These are phyloP conservation scores for Adelges cooleyi DNA, from an alignment of 1,140 invertebrate genomes.

Conservation along the genomic window DNA sequence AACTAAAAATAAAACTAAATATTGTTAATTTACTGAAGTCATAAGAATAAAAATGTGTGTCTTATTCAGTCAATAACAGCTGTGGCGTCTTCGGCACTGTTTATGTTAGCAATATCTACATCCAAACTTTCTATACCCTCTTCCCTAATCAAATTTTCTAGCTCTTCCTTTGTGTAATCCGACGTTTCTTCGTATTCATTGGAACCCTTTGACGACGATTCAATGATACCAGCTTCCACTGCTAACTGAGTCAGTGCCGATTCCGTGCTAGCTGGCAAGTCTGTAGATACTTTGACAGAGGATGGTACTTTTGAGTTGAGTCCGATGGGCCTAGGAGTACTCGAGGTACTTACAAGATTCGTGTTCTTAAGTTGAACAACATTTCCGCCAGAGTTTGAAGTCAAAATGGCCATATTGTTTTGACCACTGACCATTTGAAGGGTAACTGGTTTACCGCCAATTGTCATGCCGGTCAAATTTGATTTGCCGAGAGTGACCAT, in stretches of 20 bases:
- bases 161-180: background rate
- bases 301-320: constrained; percentile 6
- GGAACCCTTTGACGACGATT: constrained; percentile 33
- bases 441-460: constrained; percentile 34
- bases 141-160: constrained; percentile 10
- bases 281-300: constrained; percentile 36
- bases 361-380: constrained; percentile 14
- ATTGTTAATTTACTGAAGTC: background rate
- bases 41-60: constrained; percentile 8
- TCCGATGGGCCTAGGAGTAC: background rate
- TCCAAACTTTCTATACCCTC: constrained; percentile 24
- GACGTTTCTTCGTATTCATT: constrained; percentile 3
- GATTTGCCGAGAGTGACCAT: constrained; percentile 32
- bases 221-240: constrained; percentile 52
- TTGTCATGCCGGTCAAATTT: constrained; percentile 31
- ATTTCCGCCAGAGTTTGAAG: constrained; percentile 22
- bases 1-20: constrained; percentile 9
- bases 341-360: constrained; percentile 1
- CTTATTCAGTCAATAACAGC: constrained; percentile 26
- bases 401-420: constrained; percentile 32
- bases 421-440: constrained; percentile 33
- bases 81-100: background rate
- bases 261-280: constrained; percentile 51
- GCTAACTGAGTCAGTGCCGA: constrained; percentile 52
- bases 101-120: constrained; percentile 8